Base-by-base conservation (phyloP, 2,113 vertebrate genomes). In the Eurystomus gularis region DNA sequence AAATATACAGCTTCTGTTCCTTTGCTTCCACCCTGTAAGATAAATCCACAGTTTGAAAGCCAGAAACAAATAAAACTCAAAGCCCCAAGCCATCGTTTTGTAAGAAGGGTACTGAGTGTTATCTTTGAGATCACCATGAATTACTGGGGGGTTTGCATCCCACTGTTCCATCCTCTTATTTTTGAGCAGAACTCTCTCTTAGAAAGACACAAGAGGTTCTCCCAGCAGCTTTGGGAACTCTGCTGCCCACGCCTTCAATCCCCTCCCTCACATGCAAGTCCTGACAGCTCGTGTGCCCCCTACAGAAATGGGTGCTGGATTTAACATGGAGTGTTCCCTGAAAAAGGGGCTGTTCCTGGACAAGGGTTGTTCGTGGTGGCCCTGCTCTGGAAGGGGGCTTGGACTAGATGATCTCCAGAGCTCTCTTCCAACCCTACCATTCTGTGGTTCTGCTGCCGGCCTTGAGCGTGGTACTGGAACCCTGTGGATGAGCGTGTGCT, bases 31-130 rank as follows among this genome's bases (percentile, higher is more conserved):
- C 57, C n/a, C 73, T 29, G 78, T 40, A 8, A 78, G n/a, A 78
- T 89, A 88, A 96, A 96, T 70, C 64, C 82, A 72, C 81, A 51
- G 70, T 75, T 23, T 86, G 71, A 78, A 73, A 94, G 86, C 11
- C 71, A 93, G 76, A 92, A 96, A 57, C 71, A 86, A 94, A 88
- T 81, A 90, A 42, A 82, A 52, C 52, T 54, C n/a, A 57, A 83
- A 93, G 87, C 95, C 90, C 28, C 51, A 55, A 86, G 88, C 88
- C 76, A 60, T 86, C 6, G 0, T 40, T 94, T 75, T 26, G 65
- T 58, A 26, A 81, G 64, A 40, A 52, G 51, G 16, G 40, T 49
- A 39, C 60, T 20, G 55, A 65, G 48, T n/a, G 42, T 64, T 81
- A 35, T 31, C 75, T 88, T 35, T 92, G 85, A 93, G 88, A 79